Base-by-base conservation (phyloP, 2,888 invertebrate species). In the Hirudinaria manillensis region DNA sequence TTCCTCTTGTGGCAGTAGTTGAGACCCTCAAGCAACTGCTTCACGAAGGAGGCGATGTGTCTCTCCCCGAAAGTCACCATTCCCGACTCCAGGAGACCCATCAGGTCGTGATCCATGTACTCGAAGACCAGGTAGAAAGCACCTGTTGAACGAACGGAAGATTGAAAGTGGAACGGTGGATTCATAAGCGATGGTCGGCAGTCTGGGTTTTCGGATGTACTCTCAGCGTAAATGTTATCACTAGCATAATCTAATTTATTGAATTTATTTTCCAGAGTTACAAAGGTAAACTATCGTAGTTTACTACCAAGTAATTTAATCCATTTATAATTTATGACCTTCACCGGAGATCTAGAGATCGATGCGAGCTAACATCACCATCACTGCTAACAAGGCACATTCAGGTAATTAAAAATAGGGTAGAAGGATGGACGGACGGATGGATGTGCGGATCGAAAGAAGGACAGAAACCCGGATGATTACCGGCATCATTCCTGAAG, bases 61-160 rank as follows among this genome's bases (percentile, higher is more conserved):
- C 91, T 89, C 86, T 95, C 94, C 78, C 91, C 93, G 85, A 99
- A 96, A 83, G 93, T 92, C 61, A 98, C 96, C 91, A 97, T 91
- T 77, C 95, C 94, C 29, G 96, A 96, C 85, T 99, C 99, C 72
- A 99, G 87, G 13, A 99, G 88, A 0, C 99, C 99, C 95, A 99
- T 98, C 80, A 99, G 87, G 87, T 99, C 99, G 85, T 99, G 99
- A 87, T 99, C 99, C 95, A 99, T 97, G 87, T 99, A 99, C 86
- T 99, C 99, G 85, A 99, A 99, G 10, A 99, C 99, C 77, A 99
- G 88, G 87, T 99, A 99, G 87, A 99, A 99, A 3, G 98, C 95
- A 73, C 97, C 98, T 87, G 92, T 71, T 45, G 10, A 83, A 70
- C 24, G n/a, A 27, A 6, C n/a, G n/a, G 21, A 74, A 7, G 45